These are phyloP conservation scores for Catharus fuscescens DNA, from an alignment of 2,113 vertebrate genomes.

Conservation along the genomic window DNA sequence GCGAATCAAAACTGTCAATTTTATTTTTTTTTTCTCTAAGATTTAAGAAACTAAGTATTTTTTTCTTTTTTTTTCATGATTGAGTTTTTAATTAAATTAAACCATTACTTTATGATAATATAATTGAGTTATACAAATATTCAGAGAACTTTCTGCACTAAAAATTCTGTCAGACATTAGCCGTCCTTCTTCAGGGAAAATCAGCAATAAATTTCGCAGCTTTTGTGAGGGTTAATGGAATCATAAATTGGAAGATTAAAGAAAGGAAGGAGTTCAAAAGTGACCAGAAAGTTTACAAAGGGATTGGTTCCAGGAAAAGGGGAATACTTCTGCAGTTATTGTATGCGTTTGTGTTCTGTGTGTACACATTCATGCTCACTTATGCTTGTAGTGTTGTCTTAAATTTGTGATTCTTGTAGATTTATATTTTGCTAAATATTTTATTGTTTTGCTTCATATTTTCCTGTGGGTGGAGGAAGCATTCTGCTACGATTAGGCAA, in stretches of 20 bases:
- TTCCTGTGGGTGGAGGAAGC: neutral
- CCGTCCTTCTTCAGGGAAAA: neutral
- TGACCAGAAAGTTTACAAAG: neutral
- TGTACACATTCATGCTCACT: neutral
- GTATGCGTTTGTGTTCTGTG: neutral
- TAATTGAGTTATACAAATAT: neutral
- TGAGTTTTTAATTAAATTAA: neutral
- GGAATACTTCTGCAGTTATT: neutral
- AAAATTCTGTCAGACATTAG: neutral
- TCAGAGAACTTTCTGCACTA: neutral
- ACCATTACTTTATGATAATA: neutral
- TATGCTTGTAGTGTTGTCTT: neutral
- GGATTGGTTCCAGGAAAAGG: neutral
- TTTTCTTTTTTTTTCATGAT: neutral
- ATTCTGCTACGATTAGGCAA: neutral
- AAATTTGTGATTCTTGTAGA: neutral
- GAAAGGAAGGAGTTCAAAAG: neutral
- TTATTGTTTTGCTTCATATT: neutral
- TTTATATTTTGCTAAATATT: neutral
- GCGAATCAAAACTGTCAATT: neutral
- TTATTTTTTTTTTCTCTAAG: neutral
- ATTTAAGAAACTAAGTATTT: neutral
- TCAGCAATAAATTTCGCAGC: neutral
- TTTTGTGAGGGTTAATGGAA: neutral
- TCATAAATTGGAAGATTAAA: neutral